Conservation (phyloP, 2,888 invertebrate genomes). For the Pyrgus malvae region DNA sequence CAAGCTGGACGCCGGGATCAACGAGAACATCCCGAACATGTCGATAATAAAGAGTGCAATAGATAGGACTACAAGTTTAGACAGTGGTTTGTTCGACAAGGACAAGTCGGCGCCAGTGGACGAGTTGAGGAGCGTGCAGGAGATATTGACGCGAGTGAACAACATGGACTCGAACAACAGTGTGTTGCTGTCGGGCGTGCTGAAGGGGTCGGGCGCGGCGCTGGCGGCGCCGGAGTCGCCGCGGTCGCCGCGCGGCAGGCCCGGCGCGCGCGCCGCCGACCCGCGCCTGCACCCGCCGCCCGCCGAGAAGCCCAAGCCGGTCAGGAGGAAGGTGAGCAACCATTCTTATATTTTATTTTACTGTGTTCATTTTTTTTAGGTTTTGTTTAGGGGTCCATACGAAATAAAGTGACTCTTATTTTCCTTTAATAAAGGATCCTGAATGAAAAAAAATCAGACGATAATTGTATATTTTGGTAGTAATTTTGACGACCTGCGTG, state of each 20-base stretch:
- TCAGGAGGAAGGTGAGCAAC: conserved; percentile 73
- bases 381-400: too few relatives aligned
- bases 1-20: conserved; percentile 55
- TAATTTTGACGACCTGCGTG: too few relatives aligned
- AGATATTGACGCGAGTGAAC: conserved; percentile 75
- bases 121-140: conserved; percentile 73
- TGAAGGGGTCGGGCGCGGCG: conserved; percentile 53
- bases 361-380: neutral
- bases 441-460: too few relatives aligned
- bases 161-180: conserved; percentile 79
- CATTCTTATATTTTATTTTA: neutral
- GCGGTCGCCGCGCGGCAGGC: conserved; percentile 38
- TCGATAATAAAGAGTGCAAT: conserved; percentile 78
- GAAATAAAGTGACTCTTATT: too few relatives aligned
- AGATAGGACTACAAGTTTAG: conserved; percentile 75
- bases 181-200: conserved; percentile 73
- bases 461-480: too few relatives aligned
- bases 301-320: conserved; percentile 74
- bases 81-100: conserved; percentile 68
- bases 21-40: conserved; percentile 71
- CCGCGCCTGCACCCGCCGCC: conserved; percentile 74
- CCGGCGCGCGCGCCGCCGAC: conserved; percentile 49
- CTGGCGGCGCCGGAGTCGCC: conserved; percentile 40
- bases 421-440: too few relatives aligned
- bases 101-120: conserved; percentile 65